Conservation (phyloP, 2,888 invertebrate genomes). For the Anarsia innoxiella region DNA sequence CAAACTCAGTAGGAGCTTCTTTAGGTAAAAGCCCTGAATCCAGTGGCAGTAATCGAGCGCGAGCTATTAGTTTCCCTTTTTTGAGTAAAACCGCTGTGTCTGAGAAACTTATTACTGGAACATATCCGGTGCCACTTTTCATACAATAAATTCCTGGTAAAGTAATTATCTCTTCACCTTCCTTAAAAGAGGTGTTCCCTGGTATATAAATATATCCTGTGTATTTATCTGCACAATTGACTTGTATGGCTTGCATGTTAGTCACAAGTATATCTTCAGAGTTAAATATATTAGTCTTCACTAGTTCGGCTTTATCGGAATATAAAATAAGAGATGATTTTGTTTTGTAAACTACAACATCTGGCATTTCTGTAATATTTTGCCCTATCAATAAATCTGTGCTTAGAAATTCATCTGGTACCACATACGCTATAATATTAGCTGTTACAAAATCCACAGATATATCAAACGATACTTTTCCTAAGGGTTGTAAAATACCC, state of each 20-base stretch:
- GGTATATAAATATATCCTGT: neutral
- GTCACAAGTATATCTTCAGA: neutral
- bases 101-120: neutral
- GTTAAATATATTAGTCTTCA: no score
- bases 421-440: slow-evolving; percentile 7
- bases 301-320: slow-evolving; percentile 4
- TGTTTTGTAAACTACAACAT: slow-evolving; percentile 8
- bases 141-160: neutral
- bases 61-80: neutral
- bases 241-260: neutral
- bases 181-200: neutral
- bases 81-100: neutral
- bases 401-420: slow-evolving; percentile 6
- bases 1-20: neutral
- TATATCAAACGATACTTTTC: slow-evolving; percentile 1
- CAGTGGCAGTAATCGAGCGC: neutral
- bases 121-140: neutral
- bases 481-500: slow-evolving; percentile 1
- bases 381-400: slow-evolving; percentile 13
- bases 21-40: neutral
- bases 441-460: slow-evolving; percentile 5
- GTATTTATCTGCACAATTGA: neutral
- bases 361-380: slow-evolving; percentile 10
- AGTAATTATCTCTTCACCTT: neutral
- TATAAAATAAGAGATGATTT: neutral